Percentiles rank a stretch among this genome's conserved stretches.
Evolutionary conservation across 2,113 vertebrate species (phyloP).

Genomic region (Tetrao urogallus): DNA sequence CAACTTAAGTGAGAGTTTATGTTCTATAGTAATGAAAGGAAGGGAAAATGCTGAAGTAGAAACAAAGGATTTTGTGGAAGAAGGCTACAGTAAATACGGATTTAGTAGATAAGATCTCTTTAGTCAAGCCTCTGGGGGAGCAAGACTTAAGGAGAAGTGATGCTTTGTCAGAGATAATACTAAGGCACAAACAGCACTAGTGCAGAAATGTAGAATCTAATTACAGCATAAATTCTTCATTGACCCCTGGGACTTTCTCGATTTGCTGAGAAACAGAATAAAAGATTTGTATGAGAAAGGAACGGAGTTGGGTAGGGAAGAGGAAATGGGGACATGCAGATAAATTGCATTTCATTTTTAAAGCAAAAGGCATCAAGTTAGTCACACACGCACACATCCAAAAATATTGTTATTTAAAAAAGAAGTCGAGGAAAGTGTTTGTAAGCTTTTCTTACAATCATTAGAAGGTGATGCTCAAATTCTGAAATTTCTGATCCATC

Average conservation of each 20-base stretch:
- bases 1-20: constrained; percentile 32
- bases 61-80: constrained; percentile 35
- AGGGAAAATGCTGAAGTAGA: constrained; percentile 22
- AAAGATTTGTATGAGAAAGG: constrained; percentile 32
- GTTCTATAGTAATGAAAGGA: constrained; percentile 12
- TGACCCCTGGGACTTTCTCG: constrained; percentile 27
- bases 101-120: constrained; percentile 55
- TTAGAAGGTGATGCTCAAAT: neutral
- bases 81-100: constrained; percentile 30
- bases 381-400: neutral
- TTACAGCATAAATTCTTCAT: constrained; percentile 53
- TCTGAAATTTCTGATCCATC: neutral
- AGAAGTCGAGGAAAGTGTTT: neutral
- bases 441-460: neutral
- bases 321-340: neutral
- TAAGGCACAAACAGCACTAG: constrained; percentile 46
- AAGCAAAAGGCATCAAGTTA: neutral
- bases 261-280: neutral
- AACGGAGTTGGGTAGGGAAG: neutral
- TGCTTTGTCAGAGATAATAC: constrained; percentile 60
- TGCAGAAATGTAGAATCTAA: constrained; percentile 44
- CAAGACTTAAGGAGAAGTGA: constrained; percentile 44
- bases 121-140: constrained; percentile 41
- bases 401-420: neutral
- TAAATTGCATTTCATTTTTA: neutral